phyloP scores from a whole-genome alignment of 1,140 invertebrate species.

The Lepidurus arcticus region DNA sequence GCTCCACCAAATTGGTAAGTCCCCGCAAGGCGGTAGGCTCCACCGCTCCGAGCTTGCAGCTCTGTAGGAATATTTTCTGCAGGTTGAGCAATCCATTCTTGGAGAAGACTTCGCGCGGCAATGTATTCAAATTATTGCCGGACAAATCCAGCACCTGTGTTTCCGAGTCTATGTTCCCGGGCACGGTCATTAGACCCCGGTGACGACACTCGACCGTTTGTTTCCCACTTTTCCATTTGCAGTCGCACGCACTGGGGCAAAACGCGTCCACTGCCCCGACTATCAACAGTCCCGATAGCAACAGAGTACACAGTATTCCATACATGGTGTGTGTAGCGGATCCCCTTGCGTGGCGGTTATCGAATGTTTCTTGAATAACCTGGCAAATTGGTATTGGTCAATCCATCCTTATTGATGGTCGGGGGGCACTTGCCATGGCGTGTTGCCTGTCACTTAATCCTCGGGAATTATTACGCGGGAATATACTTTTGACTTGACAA shows the following conservation, averaged over 20 bases:
- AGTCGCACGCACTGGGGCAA: constrained; percentile 72
- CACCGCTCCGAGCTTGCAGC: constrained; percentile 71
- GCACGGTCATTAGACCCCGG: constrained; percentile 70
- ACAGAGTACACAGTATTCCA: background rate
- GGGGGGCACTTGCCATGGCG: background rate
- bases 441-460: constrained; percentile 10
- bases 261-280: background rate
- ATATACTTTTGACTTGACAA: background rate
- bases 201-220: constrained; percentile 81
- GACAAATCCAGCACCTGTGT: constrained; percentile 85
- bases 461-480: background rate
- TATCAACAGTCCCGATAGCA: background rate
- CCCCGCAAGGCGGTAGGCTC: constrained; percentile 72
- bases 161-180: constrained; percentile 70
- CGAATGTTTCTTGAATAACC: background rate
- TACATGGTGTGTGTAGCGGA: background rate
- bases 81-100: constrained; percentile 73
- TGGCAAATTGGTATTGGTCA: background rate
- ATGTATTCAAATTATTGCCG: constrained; percentile 73
- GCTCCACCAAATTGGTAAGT: constrained; percentile 77
- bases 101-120: constrained; percentile 72
- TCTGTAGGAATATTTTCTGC: constrained; percentile 73
- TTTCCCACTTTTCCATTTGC: constrained; percentile 89
- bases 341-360: background rate
- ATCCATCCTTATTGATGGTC: background rate